phyloP scores from a whole-genome alignment of 1,140 invertebrate species.

The Aphidius gifuensis region DNA sequence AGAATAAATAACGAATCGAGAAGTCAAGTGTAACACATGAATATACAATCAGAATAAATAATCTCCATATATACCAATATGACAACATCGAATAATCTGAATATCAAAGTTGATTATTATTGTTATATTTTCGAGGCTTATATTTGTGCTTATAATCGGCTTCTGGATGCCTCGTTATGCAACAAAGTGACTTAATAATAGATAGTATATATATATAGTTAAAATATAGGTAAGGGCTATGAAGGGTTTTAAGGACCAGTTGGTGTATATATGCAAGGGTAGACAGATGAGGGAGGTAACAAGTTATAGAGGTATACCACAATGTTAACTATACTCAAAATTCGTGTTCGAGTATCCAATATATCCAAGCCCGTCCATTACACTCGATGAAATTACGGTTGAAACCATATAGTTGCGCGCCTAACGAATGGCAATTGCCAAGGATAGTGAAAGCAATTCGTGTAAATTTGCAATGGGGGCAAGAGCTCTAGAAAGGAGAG shows the following conservation, averaged over 20 bases:
- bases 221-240: too few species aligned
- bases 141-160: background rate
- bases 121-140: too few species aligned
- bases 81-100: too few species aligned
- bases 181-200: constrained; percentile 16
- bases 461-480: background rate
- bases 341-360: constrained; percentile 24
- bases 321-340: constrained; percentile 19
- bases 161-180: constrained; percentile 4
- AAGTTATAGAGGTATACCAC: constrained; percentile 5
- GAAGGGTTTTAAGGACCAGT: too few species aligned
- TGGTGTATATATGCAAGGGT: too few species aligned
- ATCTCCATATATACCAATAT: too few species aligned
- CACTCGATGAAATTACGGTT: constrained; percentile 10
- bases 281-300: too few species aligned
- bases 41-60: too few species aligned
- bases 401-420: background rate
- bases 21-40: too few species aligned
- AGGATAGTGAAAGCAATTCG: constrained; percentile 21
- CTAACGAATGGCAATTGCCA: constrained; percentile 20
- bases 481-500: too few species aligned
- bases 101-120: too few species aligned
- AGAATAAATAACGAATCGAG: too few species aligned
- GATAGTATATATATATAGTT: background rate
- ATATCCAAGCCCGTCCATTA: constrained; percentile 9